These are phyloP conservation scores for Galemys pyrenaicus DNA, from an alignment of 2,113 vertebrate species.

Conservation along the genomic window DNA sequence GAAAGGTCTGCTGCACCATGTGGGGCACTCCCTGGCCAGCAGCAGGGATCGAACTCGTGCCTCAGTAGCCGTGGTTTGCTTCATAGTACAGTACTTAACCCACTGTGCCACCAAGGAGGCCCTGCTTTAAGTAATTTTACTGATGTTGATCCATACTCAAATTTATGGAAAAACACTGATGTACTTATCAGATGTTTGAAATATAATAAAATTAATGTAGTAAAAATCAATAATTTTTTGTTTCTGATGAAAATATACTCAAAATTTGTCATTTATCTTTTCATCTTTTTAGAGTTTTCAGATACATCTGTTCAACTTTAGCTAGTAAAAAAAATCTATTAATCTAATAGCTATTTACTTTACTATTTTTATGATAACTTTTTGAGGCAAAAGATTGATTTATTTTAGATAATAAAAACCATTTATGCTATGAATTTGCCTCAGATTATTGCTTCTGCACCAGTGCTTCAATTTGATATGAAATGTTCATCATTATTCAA, in stretches of 20 bases:
- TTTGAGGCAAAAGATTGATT: neutral
- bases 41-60: too few species aligned
- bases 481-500: neutral
- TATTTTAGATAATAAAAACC: neutral
- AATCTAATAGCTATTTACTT: neutral
- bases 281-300: neutral
- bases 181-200: neutral
- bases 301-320: neutral
- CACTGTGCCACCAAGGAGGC: too few species aligned
- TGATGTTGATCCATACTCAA: neutral
- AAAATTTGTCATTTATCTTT: neutral
- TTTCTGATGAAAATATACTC: slow-evolving; percentile 5
- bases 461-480: neutral
- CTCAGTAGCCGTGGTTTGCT: too few species aligned
- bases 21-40: too few species aligned
- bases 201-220: neutral
- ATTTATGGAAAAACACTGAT: neutral
- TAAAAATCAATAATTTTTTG: neutral
- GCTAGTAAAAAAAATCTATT: neutral
- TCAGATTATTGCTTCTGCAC: slow-evolving; percentile 36
- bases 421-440: slow-evolving; percentile 54
- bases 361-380: neutral
- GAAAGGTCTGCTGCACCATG: too few species aligned
- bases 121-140: neutral
- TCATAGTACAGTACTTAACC: too few species aligned